Evolutionary conservation across 2,797 vertebrate genomes (phyloP).

Genomic region (Malacoctenus gilli): DNA sequence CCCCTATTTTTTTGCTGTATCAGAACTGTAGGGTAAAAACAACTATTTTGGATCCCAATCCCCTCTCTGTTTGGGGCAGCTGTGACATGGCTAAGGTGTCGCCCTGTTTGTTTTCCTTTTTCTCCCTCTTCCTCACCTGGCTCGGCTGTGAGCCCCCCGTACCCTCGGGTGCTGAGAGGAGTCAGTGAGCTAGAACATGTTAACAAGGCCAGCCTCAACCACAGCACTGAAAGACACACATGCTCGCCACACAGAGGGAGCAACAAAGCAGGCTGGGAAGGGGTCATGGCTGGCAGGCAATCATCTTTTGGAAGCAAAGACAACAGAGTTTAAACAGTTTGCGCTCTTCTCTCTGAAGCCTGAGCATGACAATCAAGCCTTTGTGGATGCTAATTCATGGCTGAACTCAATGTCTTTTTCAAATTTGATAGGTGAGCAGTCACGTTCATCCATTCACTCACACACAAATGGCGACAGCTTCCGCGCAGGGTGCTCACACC

Average conservation of each 20-base stretch:
- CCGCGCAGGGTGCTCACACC: too few species aligned
- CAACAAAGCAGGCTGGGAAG: neutral
- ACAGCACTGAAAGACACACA: constrained; percentile 77
- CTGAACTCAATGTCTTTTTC: too few species aligned
- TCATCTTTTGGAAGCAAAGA: neutral
- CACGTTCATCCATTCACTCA: too few species aligned
- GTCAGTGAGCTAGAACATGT: constrained; percentile 85
- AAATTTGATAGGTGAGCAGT: too few species aligned
- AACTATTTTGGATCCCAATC: too few species aligned
- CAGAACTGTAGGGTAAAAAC: too few species aligned
- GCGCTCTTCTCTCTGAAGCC: neutral
- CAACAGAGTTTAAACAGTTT: neutral
- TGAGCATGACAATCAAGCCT: neutral
- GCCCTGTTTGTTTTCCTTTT: constrained; percentile 83
- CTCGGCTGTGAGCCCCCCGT: constrained; percentile 43
- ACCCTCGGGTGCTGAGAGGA: constrained; percentile 74
- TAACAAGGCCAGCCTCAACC: constrained; percentile 79
- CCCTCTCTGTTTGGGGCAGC: constrained; percentile 56
- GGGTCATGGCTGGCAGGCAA: neutral
- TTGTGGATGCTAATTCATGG: neutral
- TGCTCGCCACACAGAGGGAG: constrained; percentile 27
- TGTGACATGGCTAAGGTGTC: constrained; percentile 70
- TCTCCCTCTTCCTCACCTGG: constrained; percentile 76
- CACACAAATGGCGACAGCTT: too few species aligned
- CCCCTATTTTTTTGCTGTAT: too few species aligned